These are phyloP conservation scores for Oligia strigilis DNA, from an alignment of 2,888 invertebrate species.

Conservation along the genomic window DNA sequence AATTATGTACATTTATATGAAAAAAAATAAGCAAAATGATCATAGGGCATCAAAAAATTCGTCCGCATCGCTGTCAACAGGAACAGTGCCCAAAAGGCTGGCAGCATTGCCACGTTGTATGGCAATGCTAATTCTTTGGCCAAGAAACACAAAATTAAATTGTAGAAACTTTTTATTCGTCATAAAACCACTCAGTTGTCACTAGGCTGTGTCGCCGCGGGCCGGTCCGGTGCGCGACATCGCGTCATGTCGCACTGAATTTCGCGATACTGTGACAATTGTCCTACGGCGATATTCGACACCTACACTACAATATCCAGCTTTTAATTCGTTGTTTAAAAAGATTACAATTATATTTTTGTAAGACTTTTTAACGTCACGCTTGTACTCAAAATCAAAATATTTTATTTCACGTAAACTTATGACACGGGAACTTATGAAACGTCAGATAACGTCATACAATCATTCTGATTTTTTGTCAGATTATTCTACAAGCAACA, in stretches of 20 bases:
- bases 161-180: background rate
- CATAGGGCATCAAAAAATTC: no score
- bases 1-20: no score
- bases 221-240: constrained; percentile 63
- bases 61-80: no score
- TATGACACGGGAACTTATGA: no score
- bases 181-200: constrained; percentile 11
- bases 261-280: constrained; percentile 59
- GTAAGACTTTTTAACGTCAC: background rate
- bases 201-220: constrained; percentile 55
- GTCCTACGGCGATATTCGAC: constrained; percentile 46
- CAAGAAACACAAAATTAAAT: background rate
- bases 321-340: constrained; percentile 7
- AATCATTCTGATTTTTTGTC: no score
- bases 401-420: no score
- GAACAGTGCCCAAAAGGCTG: no score
- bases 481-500: no score
- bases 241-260: constrained; percentile 71
- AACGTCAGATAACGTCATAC: no score
- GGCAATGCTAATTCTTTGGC: no score
- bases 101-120: no score
- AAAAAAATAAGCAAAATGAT: no score
- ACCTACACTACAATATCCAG: constrained; percentile 2
- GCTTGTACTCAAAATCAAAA: background rate
- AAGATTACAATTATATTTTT: background rate